Base-by-base conservation (phyloP, 1,140 invertebrate species). In the Saxidomus purpurata region DNA sequence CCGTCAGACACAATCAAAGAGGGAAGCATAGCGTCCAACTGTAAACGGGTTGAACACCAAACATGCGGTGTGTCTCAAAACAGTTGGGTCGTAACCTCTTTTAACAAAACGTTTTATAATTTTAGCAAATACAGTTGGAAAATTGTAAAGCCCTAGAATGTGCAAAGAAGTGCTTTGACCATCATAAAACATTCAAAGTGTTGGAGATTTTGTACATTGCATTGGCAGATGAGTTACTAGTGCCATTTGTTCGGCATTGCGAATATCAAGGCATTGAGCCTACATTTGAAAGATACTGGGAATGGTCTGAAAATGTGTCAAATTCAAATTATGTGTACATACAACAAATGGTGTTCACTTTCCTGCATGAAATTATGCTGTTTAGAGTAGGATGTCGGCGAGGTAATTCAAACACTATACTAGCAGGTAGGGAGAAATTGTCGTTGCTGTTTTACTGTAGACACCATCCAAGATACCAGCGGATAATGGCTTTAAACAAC, bases 261-360 rank as follows among this genome's bases (percentile, higher is more conserved):
- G 77, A 49, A n/a, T 0, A n/a, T 36, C 11, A 36, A 13, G 28
- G 38, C 19, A 47, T 43, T 17, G 25, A 59, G 6, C 22, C 67
- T 11, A 47, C 36, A 13, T 25, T 47, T 31, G 52, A 76, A 28
- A 22, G 28, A 11, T 89, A 84, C 40, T 89, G 80, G 81, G 31
- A n/a, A 17, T 89, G 81, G 87, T 17, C 19, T 9, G 38, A 76
- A 22, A 28, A 28, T 43, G 28, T 89, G 36, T 8, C 6, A 55
- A 43, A 89, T 89, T 69, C 80, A 52, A 89, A 84, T 55, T 89
- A 84, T 25, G 1, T 88, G 17, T 88, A 55, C 43, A 31, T 40
- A 11, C 86, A 88, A 74, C 86, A 88, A 40, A 88, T 88, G 77
- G 59, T 59, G 1, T 40, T 84, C n/a, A 84, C 81, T 17, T 84